These are phyloP conservation scores for Psephotus haematonotus DNA, from an alignment of 2,113 vertebrate species.

Conservation along the genomic window DNA sequence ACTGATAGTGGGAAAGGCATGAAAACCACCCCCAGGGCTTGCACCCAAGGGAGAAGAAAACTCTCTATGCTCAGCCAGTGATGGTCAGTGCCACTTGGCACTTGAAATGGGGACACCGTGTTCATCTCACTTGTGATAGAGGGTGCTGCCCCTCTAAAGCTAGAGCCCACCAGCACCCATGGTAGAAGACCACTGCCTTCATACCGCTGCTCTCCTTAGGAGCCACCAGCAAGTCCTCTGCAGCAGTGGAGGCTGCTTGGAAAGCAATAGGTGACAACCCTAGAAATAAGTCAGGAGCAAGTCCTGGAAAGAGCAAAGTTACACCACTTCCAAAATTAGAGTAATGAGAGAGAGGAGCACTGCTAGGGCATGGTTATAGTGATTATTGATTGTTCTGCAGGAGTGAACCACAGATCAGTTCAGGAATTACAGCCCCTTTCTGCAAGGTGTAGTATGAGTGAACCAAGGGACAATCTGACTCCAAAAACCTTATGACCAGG, in stretches of 20 bases:
- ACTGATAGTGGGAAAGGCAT: accelerated
- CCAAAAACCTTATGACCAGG: not conserved
- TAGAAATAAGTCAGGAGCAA: not conserved
- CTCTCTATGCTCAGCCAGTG: not conserved
- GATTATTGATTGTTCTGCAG: not conserved
- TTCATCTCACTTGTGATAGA: accelerated
- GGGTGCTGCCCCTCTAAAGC: not conserved
- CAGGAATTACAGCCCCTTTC: not conserved
- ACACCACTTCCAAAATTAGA: not conserved
- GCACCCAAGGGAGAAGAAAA: no score
- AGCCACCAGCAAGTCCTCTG: not conserved
- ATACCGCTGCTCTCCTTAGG: accelerated
- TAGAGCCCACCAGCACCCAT: accelerated
- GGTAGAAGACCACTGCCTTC: not conserved
- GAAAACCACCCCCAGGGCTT: not conserved
- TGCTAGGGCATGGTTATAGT: not conserved
- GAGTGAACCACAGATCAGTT: not conserved
- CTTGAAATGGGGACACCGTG: accelerated
- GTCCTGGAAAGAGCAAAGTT: not conserved
- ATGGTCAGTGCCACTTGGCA: accelerated
- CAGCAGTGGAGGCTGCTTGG: not conserved
- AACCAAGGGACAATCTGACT: not conserved
- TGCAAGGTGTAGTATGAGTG: not conserved
- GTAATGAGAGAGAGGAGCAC: not conserved
- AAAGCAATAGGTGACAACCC: accelerated